Base-by-base conservation (phyloP, 2,797 vertebrate species). In the Arnoldichthys spilopterus region DNA sequence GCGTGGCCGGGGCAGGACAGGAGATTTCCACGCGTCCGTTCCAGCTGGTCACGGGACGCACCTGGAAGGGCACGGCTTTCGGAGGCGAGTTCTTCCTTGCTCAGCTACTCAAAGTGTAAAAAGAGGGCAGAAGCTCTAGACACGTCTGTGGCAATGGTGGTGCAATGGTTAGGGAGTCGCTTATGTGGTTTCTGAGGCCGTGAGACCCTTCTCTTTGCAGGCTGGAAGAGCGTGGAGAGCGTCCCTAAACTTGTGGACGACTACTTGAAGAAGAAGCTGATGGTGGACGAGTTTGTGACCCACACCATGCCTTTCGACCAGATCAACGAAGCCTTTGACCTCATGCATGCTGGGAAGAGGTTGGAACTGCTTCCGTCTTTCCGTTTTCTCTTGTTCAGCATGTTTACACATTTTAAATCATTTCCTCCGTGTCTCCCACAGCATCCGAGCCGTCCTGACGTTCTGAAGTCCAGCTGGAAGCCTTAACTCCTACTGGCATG, bases 221-320 rank as follows among this genome's bases (percentile, higher is more conserved):
- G 97, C 1, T 98, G 96, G 96, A 99, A 99, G 89, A 98, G 96
- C 13, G 94, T 98, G 66, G 96, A 98, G 80, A 97, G 78, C 0
- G 93, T 98, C 15, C 97, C 97, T 0, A 98, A 96, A 85, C 89
- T 99, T 85, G 97, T 99, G 78, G 92, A 94, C 3, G 95, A 97
- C 76, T 99, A 99, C 86, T 94, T 99, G 95, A 94, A 88, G 37
- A 97, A 97, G 86, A 98, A 98, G 88, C 93, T 99, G 77, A 98
- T 96, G 91, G 94, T 98, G 88, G 97, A 99, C 76, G 97, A 98
- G 89, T 99, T 98, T 91, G 95, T 99, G 74, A 97, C 95, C 78
- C 94, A 97, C 87, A 96, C 81, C 0, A 82, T 99, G 77, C 90
- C 96, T 79, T 97, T 98, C 76, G 89, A 93, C n/a, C 87, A 97